phyloP scores from a whole-genome alignment of 2,797 vertebrate genomes.

The Spatula clypeata region DNA sequence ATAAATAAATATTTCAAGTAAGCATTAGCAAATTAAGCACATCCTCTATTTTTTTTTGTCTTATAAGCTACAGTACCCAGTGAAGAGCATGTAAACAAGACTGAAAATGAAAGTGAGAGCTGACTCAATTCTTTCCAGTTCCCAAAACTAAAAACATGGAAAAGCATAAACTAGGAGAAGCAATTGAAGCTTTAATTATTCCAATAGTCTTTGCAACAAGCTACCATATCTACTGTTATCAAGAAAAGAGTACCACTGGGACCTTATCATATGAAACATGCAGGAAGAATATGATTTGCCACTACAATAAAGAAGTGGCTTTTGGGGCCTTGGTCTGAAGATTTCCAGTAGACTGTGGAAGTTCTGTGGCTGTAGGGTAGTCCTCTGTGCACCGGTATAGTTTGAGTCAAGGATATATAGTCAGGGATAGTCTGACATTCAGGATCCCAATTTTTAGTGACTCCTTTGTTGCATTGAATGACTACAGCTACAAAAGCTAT shows the following conservation, averaged over 20 bases:
- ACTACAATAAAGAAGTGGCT: not conserved
- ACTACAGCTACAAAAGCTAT: not conserved
- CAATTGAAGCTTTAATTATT: not conserved
- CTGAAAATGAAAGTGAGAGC: not conserved
- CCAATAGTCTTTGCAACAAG: accelerated
- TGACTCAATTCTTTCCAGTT: not conserved
- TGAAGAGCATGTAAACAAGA: not conserved
- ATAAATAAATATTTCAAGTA: not conserved
- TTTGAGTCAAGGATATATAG: not conserved
- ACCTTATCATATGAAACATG: not conserved
- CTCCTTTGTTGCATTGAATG: not conserved
- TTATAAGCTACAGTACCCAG: not conserved
- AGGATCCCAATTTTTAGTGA: not conserved
- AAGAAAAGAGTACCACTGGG: not conserved
- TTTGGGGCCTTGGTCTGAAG: not conserved
- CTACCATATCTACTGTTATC: not conserved
- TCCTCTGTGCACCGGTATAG: accelerated
- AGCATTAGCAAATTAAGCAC: not conserved
- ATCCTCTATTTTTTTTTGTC: not conserved
- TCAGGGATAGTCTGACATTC: not conserved
- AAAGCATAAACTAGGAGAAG: not conserved
- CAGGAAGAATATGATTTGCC: not conserved
- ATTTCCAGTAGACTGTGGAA: not conserved
- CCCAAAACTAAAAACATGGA: not conserved
- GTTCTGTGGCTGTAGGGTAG: not conserved